Evolutionary conservation across 2,888 invertebrate species (phyloP).

Genomic region (Spilarctia lutea): DNA sequence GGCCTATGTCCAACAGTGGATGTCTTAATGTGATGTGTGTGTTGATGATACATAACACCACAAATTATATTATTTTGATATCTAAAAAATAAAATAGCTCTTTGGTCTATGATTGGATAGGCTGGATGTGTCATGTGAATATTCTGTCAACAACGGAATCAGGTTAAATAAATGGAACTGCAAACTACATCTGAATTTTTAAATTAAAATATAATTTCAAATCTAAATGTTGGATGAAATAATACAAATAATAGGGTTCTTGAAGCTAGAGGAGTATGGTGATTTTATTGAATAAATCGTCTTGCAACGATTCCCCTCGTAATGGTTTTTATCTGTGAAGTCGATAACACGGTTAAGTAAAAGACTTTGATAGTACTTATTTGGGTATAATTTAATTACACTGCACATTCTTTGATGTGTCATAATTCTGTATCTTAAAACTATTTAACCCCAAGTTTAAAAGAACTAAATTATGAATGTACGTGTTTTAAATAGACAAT

Average conservation of each 20-base stretch:
- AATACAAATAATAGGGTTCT: neutral
- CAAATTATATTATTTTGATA: too few species aligned
- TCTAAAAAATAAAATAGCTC: too few species aligned
- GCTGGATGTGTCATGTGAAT: too few species aligned
- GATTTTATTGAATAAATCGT: neutral
- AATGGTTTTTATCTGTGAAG: neutral
- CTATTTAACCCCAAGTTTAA: slow-evolving; percentile 54
- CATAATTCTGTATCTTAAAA: slow-evolving; percentile 59
- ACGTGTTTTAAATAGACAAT: slow-evolving; percentile 24
- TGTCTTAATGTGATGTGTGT: too few species aligned
- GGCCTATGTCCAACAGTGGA: too few species aligned
- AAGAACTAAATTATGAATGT: slow-evolving; percentile 38
- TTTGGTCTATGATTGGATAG: too few species aligned
- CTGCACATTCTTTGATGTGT: slow-evolving; percentile 64
- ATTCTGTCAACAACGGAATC: too few species aligned
- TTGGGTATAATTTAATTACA: slow-evolving; percentile 53
- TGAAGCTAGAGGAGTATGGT: neutral
- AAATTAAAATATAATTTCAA: neutral
- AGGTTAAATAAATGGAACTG: neutral
- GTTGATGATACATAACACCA: too few species aligned
- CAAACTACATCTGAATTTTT: neutral
- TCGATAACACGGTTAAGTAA: slow-evolving; percentile 25
- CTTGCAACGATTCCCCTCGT: neutral
- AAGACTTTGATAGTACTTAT: slow-evolving; percentile 48
- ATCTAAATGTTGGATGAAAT: neutral